A percentile compares a stretch with the other conserved stretches of the same genome.
Conservation (phyloP, 2,888 invertebrate species). For the Philaethria dido region DNA sequence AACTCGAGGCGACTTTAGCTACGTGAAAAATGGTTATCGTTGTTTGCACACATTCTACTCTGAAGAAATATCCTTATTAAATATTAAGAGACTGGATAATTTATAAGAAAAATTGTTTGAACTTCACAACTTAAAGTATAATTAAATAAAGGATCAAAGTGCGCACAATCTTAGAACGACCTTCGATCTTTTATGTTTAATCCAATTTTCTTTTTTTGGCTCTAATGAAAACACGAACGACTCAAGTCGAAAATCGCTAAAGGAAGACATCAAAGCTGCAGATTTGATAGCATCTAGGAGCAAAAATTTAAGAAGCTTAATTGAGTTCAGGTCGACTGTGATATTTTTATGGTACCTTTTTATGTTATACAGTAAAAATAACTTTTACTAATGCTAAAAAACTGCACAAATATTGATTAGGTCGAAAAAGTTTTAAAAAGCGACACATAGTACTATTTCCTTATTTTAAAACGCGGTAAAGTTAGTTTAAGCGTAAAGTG, state of each 20-base stretch:
- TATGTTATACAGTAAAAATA: too few species aligned
- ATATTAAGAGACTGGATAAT: conserved; percentile 17
- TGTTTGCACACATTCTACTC: conserved; percentile 33
- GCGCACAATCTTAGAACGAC: conserved; percentile 50
- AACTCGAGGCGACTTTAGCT: conserved; percentile 40
- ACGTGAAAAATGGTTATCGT: conserved; percentile 41
- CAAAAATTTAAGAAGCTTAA: conserved; percentile 30
- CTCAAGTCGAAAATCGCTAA: conserved; percentile 68
- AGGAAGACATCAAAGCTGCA: conserved; percentile 64
- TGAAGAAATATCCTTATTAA: conserved; percentile 17
- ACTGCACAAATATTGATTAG: too few species aligned
- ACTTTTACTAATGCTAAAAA: too few species aligned
- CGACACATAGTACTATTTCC: not conserved
- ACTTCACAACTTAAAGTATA: conserved; percentile 52
- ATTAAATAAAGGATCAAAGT: conserved; percentile 62
- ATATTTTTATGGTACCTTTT: conserved; percentile 17
- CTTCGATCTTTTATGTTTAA: conserved; percentile 66
- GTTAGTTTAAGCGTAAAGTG: not conserved
- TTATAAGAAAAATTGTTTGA: conserved; percentile 33
- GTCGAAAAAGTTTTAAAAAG: not conserved
- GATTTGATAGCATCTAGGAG: conserved; percentile 32
- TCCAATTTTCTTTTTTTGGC: conserved; percentile 65
- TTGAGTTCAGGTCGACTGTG: conserved; percentile 24
- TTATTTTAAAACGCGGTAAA: not conserved
- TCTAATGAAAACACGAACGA: conserved; percentile 64